Percentiles rank a stretch among this genome's conserved stretches.
Evolutionary conservation across 37 sponge, comb jelly and placozoan species (phyloP).

Genomic region (Chondrilla cf. caribensis): DNA sequence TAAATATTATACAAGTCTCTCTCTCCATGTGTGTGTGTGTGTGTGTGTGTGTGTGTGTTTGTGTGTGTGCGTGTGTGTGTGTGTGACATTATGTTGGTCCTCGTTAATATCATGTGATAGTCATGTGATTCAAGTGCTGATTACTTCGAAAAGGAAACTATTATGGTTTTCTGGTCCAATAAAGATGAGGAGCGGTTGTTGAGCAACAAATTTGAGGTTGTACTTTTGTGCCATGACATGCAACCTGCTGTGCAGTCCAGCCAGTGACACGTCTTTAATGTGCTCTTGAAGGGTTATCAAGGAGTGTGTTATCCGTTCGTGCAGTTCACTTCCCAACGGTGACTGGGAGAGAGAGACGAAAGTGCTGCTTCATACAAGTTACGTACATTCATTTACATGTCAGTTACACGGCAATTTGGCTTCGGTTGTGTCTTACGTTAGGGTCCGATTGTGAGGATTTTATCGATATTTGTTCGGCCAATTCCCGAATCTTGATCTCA

Average conservation of each 20-base stretch:
- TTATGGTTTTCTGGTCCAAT: not conserved
- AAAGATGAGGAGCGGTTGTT: not conserved
- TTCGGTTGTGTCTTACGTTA: slow-evolving; percentile 13
- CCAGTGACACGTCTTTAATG: not conserved
- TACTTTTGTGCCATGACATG: slow-evolving; percentile 12
- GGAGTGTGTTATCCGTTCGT: not conserved
- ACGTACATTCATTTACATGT: too few species aligned
- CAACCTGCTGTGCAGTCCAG: not conserved
- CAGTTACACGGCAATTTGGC: too few species aligned
- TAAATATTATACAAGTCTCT: too few species aligned
- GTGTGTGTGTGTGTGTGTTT: too few species aligned
- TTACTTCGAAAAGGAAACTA: not conserved
- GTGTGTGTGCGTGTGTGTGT: not conserved
- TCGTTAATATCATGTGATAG: not conserved
- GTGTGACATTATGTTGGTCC: too few species aligned
- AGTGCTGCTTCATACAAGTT: too few species aligned
- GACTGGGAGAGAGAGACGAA: too few species aligned
- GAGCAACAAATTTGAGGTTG: not conserved
- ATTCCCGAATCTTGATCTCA: slow-evolving; percentile 18
- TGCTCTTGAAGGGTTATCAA: slow-evolving; percentile 16
- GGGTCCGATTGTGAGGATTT: slow-evolving; percentile 9
- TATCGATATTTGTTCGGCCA: slow-evolving; percentile 25
- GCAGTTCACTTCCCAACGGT: not conserved
- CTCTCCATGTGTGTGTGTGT: too few species aligned
- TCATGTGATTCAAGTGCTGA: too few species aligned